phyloP scores from a whole-genome alignment of 2,888 invertebrate species.

The Tinea trinotella region DNA sequence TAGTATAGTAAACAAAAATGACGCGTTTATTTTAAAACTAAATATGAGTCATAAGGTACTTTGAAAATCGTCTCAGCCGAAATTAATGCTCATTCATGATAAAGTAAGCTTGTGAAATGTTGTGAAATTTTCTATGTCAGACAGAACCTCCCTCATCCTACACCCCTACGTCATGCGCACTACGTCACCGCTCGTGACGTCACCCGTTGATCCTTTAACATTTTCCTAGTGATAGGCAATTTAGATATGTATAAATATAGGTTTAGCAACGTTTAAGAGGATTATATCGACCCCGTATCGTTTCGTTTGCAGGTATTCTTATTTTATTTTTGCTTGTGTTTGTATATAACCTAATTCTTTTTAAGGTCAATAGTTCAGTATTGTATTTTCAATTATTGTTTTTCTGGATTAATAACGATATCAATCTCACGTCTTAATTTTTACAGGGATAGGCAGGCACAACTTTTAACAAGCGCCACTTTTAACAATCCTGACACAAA shows the following conservation, averaged over 20 bases:
- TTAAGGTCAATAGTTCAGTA: no score
- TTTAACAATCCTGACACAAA: no score
- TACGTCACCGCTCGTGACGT: slow-evolving; percentile 39
- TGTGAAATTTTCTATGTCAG: slow-evolving; percentile 13
- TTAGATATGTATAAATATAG: not conserved
- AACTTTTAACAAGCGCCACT: no score
- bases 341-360: not conserved
- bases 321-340: not conserved
- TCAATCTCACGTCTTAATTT: no score
- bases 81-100: not conserved
- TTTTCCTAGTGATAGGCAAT: not conserved
- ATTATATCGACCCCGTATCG: not conserved
- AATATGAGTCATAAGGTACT: no score
- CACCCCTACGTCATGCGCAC: slow-evolving; percentile 41
- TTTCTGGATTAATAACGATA: no score
- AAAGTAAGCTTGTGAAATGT: not conserved
- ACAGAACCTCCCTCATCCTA: slow-evolving; percentile 5
- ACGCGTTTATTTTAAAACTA: no score
- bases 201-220: slow-evolving; percentile 23
- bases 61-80: no score
- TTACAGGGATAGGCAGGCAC: no score
- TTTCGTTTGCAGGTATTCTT: not conserved
- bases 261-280: not conserved
- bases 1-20: no score
- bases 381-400: no score